Base-by-base conservation (phyloP, 2,797 vertebrate genomes). In the Helicolenus hilgendorfi region DNA sequence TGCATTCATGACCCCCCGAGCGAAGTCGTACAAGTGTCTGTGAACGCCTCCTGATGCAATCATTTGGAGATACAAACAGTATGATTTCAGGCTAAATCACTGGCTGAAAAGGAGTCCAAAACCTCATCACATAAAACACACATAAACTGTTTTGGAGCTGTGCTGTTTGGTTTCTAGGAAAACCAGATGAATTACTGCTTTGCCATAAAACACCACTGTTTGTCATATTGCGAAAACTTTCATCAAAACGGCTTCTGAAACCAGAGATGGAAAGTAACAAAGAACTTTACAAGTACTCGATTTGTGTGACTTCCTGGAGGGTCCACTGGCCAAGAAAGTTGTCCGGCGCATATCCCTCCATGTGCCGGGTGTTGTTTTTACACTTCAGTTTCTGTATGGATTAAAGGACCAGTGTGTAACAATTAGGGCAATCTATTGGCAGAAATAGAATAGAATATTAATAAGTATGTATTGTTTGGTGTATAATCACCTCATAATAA, bases 1-100 rank as follows among this genome's bases (percentile, higher is more conserved):
- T 70, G 69, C 70, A 36, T 83, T 80, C 49, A 18, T 55, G 77
- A 27, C 71, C 78, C 77, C 67, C 49, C 4, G 11, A 56, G 63
- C 15, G 6, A 72, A 38, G 22, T 67, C 35, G 3, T 18, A n/a
- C 2, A 9, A 33, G 33, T 31, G 9, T 77, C 77, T 35, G 11
- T 56, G 62, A 83, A 83, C 45, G 13, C 74, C 75, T 85, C 79
- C 26, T 27, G 7, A 49, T 49, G 6, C 15, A 36, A 22, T 49
- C 10, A 76, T 22, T 18, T n/a, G 1, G 53, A 62, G 63, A 64
- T 7, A 4, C 7, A 27, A 11, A 36, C 10, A 41, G 49, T 11
- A 26, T 65, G 7, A 49, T 15, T 4, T 65, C n/a, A 9, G 77
- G 65, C 33, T 10, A 11, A 45, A 45, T 13, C 14, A 62, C 6